Evolutionary conservation across 2,888 invertebrate genomes (phyloP), one percentile per base, ranked within the genome.

Genomic region (Carterocephalus palaemon): DNA sequence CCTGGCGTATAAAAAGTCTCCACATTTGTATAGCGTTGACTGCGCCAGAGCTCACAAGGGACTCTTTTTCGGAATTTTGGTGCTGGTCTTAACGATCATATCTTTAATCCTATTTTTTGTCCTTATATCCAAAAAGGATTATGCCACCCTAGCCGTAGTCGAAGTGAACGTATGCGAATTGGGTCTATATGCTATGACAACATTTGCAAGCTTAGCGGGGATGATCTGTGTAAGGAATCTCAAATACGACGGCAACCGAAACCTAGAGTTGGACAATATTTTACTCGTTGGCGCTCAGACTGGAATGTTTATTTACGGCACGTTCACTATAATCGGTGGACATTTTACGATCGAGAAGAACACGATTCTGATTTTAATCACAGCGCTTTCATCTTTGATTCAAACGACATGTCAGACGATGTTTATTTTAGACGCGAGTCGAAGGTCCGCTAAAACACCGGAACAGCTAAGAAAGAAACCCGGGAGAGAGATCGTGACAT

Each of bases 11-110:
- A 94, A 94, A 67, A 90, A 94, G 54, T 95, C 95, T 0, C 95
- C 95, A 0, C 95, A 96, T 78, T 92, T 96, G 62, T 96, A 96
- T 77, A 95, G 95, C 40, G 96, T 97, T 3, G 98, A 98, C 72
- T 98, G 98, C 73, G 95, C 96, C 0, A 89, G 95, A 48, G 96
- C 97, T 0, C 97, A 97, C 80, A 96, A 96, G 77, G 97, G 97
- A 0, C 89, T 97, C 2, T 97, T 97, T 74, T 92, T 96, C 52
- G 96, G 96, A 23, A 95, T 96, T 50, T 82, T 96, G 26, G 92
- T 96, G 31, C 88, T 97, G 29, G 96, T 97, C 9, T 86, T 96
- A 31, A 95, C 96, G 10, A 96, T 97, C 59, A 96, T 97, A 66
- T 95, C 96, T 2, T 88, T 97, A 40, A 96, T 97, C 54, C 87